These are phyloP conservation scores for Pammene fasciana DNA, from an alignment of 2,888 invertebrate genomes.

Conservation along the genomic window DNA sequence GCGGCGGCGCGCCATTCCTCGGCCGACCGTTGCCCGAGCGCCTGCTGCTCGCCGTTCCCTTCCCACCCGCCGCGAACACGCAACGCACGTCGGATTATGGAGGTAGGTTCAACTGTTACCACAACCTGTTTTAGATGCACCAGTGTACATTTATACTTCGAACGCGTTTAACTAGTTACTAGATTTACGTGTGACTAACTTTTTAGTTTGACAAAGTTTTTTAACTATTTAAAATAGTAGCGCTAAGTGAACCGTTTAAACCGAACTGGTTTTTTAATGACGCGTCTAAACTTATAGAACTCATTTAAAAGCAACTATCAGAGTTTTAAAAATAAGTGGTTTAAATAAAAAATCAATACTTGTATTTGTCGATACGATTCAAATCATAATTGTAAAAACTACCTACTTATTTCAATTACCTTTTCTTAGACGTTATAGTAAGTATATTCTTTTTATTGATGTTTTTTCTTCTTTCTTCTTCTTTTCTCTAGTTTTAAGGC, in stretches of 20 bases:
- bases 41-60: not conserved
- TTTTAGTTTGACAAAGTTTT: conserved; percentile 20
- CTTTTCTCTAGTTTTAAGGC: no score
- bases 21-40: conserved; percentile 16
- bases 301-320: not conserved
- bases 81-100: conserved; percentile 23
- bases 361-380: not conserved
- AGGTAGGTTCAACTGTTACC: conserved; percentile 37
- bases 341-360: not conserved
- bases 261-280: not conserved
- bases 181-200: conserved; percentile 18
- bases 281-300: not conserved
- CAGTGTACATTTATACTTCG: conserved; percentile 12
- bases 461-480: no score
- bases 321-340: not conserved
- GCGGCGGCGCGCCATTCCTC: conserved; percentile 47
- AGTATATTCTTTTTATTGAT: not conserved
- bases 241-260: not conserved
- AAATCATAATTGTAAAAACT: not conserved
- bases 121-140: conserved; percentile 31
- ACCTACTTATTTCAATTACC: not conserved
- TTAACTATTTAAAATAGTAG: conserved; percentile 21
- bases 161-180: conserved; percentile 24
- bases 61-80: not conserved
- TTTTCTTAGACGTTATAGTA: not conserved